Conservation (phyloP, 2,888 invertebrate species). For the Lapara coniferarum region DNA sequence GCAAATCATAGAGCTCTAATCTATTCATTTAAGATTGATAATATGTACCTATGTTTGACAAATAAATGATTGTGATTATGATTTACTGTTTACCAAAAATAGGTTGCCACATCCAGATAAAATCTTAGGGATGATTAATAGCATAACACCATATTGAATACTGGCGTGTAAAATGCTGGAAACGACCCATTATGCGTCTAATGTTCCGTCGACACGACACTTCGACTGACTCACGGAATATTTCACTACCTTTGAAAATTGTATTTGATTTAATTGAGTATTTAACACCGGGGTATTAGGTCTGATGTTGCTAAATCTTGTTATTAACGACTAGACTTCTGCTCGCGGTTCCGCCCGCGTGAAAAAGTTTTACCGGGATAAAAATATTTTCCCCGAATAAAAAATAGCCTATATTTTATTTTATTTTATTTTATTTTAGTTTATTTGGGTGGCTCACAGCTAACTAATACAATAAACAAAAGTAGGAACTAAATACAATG, state of each 20-base stretch:
- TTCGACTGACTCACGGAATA: constrained; percentile 26
- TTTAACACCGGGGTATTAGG: background rate
- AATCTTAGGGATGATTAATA: constrained; percentile 28
- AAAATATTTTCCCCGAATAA: no score
- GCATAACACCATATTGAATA: constrained; percentile 36
- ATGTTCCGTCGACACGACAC: constrained; percentile 61
- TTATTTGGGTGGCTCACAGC: no score
- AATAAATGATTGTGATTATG: background rate
- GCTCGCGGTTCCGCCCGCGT: no score
- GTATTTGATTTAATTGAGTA: constrained; percentile 18
- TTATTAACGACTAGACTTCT: no score
- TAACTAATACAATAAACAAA: no score
- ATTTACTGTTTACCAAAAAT: background rate
- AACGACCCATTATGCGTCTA: constrained; percentile 54
- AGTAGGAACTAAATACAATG: no score
- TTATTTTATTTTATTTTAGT: no score
- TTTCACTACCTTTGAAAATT: constrained; percentile 19
- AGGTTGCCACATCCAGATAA: constrained; percentile 10
- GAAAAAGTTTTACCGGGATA: no score
- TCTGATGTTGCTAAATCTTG: background rate
- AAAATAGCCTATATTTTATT: no score
- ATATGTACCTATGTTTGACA: no score
- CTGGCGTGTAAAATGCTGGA: constrained; percentile 60
- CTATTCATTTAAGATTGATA: no score
- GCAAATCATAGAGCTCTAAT: no score